A percentile compares a stretch with the other conserved stretches of the same genome.
Conservation (phyloP, 2,113 vertebrate species). For the Trinectes maculatus region DNA sequence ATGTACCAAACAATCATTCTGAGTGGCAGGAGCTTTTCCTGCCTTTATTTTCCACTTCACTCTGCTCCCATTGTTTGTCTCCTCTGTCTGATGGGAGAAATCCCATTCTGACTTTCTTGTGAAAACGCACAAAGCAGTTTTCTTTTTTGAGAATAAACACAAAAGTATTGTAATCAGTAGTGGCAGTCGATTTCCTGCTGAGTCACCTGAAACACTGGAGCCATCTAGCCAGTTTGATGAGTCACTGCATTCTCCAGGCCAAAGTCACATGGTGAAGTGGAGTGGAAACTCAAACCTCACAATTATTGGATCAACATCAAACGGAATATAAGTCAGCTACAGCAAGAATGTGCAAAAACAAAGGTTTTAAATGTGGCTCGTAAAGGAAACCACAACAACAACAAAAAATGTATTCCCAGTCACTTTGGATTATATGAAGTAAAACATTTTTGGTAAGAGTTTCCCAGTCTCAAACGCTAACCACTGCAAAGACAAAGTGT, state of each 20-base stretch:
- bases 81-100: neutral
- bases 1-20: too few species aligned
- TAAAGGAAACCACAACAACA: constrained; percentile 66
- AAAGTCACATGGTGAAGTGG: constrained; percentile 56
- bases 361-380: constrained; percentile 56
- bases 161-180: constrained; percentile 32
- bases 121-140: constrained; percentile 14
- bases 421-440: constrained; percentile 61
- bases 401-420: constrained; percentile 55
- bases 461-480: constrained; percentile 35
- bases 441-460: constrained; percentile 56
- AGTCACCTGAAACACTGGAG: constrained; percentile 63
- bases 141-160: constrained; percentile 6
- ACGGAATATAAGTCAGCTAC: constrained; percentile 46
- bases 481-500: constrained; percentile 48
- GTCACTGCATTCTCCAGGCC: constrained; percentile 61
- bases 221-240: constrained; percentile 62
- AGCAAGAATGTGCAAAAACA: constrained; percentile 63
- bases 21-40: too few species aligned
- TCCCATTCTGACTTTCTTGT: neutral
- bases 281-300: constrained; percentile 47
- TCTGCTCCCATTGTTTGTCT: neutral
- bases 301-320: constrained; percentile 65
- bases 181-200: constrained; percentile 56
- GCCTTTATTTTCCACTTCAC: constrained; percentile 11